Conservation (phyloP, 1,140 invertebrate genomes). For the Drosophila tristis region DNA sequence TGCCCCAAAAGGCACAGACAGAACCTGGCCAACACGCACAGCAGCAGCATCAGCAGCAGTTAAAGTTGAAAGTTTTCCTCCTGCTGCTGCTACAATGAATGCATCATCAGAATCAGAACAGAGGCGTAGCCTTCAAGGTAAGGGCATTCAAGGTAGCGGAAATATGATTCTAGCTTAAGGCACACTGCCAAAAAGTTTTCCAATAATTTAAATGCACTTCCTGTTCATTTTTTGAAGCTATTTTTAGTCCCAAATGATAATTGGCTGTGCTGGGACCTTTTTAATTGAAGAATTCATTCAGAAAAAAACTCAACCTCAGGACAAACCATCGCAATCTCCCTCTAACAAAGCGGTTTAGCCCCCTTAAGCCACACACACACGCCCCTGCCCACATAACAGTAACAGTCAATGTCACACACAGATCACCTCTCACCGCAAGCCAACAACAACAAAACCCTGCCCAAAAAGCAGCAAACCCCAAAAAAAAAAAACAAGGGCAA, state of each 20-base stretch:
- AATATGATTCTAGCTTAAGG: background rate
- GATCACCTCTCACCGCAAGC: slow-evolving; percentile 12
- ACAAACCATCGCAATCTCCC: too few relatives aligned
- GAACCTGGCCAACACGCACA: slow-evolving; percentile 38
- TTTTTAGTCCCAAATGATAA: too few relatives aligned
- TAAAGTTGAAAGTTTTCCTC: slow-evolving; percentile 25
- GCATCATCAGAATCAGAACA: slow-evolving; percentile 39
- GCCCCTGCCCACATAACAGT: slow-evolving; percentile 6
- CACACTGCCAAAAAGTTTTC: too few relatives aligned
- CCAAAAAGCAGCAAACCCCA: slow-evolving; percentile 8
- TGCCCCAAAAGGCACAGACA: slow-evolving; percentile 47
- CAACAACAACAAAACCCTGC: slow-evolving; percentile 7
- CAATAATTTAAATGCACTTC: background rate
- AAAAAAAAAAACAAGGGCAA: background rate
- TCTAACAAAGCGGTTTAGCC: background rate
- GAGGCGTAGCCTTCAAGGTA: slow-evolving; percentile 1
- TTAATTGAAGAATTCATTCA: too few relatives aligned
- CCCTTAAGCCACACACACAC: background rate
- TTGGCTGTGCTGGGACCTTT: too few relatives aligned
- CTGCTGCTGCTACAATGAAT: slow-evolving; percentile 11
- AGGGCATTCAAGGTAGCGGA: background rate
- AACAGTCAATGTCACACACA: slow-evolving; percentile 27
- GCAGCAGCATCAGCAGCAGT: slow-evolving; percentile 27
- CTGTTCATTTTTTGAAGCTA: too few relatives aligned
- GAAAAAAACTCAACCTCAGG: too few relatives aligned